Evolutionary conservation across 2,797 vertebrate genomes (phyloP), one percentile per base, ranked within the genome.

Genomic region (Pangasius macronema): DNA sequence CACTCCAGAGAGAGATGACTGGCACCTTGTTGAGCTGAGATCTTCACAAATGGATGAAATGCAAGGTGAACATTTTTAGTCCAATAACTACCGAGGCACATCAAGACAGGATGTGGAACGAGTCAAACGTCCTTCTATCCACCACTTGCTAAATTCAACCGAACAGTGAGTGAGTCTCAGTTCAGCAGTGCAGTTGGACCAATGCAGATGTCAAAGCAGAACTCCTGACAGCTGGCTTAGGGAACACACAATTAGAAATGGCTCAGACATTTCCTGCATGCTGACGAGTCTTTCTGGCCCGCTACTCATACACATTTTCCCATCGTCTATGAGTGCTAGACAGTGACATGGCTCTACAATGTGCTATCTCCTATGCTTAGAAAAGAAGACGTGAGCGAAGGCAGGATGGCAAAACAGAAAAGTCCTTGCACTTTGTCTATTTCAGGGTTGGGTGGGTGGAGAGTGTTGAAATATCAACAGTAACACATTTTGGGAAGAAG

Each of bases 391-490:
- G 0, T 51, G 30, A 33, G 46, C 2, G 10, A 51, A 51, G 63
- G 63, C 46, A 51, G 27, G 81, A 51, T 51, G 63, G 42, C 16
- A 49, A 76, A 85, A 59, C 36, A 59, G 36, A 75, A 61, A 76
- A 75, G 55, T 49, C 42, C 68, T 39, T 82, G 61, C 39, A 67
- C 61, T 65, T 67, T 68, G 61, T 92, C 89, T 90, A 87, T 92
- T 93, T 93, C 89, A 79, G 82, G 84, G 67, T 20, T 59, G 84
- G 88, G 91, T 86, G 89, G 83, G 70, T 80, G 30, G 79, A 68
- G 46, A 81, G 86, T 89, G 86, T 88, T 67, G 80, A 87, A 86
- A 86, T 91, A 87, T 90, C 92, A 93, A 94, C 92, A 93, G 89
- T 63, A 89, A 90, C 67, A 87, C 85, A 67, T 67, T 67, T 67